Conservation (phyloP, 2,888 invertebrate genomes). For the Opisthograptis luteolata region DNA sequence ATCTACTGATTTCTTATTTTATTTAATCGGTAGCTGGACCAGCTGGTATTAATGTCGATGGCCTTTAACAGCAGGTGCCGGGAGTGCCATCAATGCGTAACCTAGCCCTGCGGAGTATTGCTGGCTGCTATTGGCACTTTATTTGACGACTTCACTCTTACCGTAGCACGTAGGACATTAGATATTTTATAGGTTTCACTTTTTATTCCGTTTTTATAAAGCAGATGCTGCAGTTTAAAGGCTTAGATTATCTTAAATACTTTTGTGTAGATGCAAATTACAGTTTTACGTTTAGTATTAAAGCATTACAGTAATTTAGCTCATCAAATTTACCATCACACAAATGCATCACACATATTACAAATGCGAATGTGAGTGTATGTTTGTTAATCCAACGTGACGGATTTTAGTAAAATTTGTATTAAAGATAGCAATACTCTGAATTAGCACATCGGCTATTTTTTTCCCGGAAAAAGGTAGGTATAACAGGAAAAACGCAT, state of each 20-base stretch:
- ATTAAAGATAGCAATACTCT: no score
- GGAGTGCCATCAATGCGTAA: constrained; percentile 41
- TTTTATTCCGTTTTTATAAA: constrained; percentile 27
- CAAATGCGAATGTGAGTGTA: no score
- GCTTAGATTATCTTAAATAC: constrained; percentile 20
- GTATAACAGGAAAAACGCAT: no score
- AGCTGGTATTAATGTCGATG: constrained; percentile 31
- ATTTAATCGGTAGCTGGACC: constrained; percentile 27
- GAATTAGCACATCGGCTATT: no score
- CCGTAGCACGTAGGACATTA: constrained; percentile 47
- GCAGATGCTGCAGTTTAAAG: constrained; percentile 17
- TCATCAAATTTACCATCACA: no score
- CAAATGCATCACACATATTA: no score
- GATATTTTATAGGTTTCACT: constrained; percentile 47
- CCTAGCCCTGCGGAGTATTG: constrained; percentile 36
- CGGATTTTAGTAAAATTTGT: no score
- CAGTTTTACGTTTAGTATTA: background rate
- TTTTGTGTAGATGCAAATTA: constrained; percentile 8
- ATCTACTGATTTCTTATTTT: constrained; percentile 31
- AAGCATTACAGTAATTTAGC: no score
- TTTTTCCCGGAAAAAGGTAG: no score
- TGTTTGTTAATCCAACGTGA: no score
- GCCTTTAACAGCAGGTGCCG: constrained; percentile 48
- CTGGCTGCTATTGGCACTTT: constrained; percentile 49
- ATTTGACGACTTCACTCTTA: constrained; percentile 54